Evolutionary conservation across 1,140 invertebrate species (phyloP).

Genomic region (Venturia canescens): DNA sequence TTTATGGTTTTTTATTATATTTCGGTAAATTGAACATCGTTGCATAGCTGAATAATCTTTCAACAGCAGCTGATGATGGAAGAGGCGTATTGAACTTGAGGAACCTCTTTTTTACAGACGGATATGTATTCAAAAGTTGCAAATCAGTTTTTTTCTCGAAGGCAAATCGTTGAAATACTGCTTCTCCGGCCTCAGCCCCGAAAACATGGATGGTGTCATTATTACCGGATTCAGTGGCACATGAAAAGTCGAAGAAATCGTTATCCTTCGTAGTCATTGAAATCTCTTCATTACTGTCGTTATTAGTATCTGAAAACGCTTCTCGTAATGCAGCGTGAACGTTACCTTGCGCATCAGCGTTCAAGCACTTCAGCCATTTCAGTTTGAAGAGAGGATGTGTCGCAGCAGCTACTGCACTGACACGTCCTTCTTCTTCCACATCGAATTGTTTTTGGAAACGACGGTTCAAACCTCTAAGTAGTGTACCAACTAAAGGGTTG

Average conservation of each 20-base stretch:
- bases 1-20: conserved; percentile 37
- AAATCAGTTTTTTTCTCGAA: background rate
- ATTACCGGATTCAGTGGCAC: background rate
- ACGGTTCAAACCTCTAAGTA: background rate
- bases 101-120: background rate
- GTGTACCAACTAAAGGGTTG: background rate
- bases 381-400: conserved; percentile 28
- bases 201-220: background rate
- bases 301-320: background rate
- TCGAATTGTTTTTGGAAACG: conserved; percentile 38
- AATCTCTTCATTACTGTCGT: background rate
- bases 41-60: too few relatives aligned
- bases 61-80: conserved; percentile 33
- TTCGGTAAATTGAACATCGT: conserved; percentile 40
- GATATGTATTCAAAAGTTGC: conserved; percentile 22
- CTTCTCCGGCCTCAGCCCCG: background rate
- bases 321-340: background rate
- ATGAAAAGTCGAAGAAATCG: conserved; percentile 2
- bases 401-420: too few relatives aligned
- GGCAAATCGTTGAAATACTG: background rate
- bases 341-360: background rate
- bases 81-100: conserved; percentile 31
- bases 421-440: conserved; percentile 20
- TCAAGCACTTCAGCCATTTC: conserved; percentile 33
- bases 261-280: background rate